phyloP scores from a whole-genome alignment of 1,140 invertebrate species.

The Triops longicaudatus region DNA sequence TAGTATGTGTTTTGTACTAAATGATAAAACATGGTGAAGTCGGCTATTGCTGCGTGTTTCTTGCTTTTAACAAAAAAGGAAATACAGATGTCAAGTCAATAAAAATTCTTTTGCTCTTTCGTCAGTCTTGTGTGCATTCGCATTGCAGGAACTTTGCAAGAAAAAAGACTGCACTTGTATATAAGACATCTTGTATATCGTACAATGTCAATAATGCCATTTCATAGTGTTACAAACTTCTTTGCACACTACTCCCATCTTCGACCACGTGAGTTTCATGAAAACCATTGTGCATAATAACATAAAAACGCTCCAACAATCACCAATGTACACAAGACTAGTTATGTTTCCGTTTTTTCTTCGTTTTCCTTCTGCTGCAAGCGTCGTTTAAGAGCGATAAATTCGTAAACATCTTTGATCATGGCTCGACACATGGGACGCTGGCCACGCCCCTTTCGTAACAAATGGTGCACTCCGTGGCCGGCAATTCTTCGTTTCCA shows the following conservation, averaged over 20 bases:
- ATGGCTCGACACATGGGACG: constrained; percentile 88
- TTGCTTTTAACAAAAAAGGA: too few species aligned
- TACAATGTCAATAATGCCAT: neutral
- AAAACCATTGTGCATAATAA: neutral
- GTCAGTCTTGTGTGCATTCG: too few species aligned
- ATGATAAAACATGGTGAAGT: too few species aligned
- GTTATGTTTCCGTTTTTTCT: too few species aligned
- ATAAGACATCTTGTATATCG: neutral
- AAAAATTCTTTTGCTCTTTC: too few species aligned
- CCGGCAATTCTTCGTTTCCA: constrained; percentile 15
- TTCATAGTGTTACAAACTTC: neutral
- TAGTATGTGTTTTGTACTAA: too few species aligned
- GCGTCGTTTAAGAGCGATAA: constrained; percentile 81
- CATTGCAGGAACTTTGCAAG: too few species aligned
- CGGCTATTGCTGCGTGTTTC: too few species aligned
- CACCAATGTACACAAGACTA: neutral
- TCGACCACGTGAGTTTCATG: neutral
- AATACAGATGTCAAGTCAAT: too few species aligned
- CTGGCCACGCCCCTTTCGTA: constrained; percentile 74
- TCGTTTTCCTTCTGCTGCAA: neutral
- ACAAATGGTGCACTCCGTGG: constrained; percentile 81
- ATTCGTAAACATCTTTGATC: constrained; percentile 89
- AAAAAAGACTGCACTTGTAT: neutral
- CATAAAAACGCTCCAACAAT: neutral
- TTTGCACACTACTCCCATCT: neutral